Evolutionary conservation across 2,113 vertebrate species (phyloP), one percentile per base, ranked within the genome.

Genomic region (Camarhynchus parvulus): DNA sequence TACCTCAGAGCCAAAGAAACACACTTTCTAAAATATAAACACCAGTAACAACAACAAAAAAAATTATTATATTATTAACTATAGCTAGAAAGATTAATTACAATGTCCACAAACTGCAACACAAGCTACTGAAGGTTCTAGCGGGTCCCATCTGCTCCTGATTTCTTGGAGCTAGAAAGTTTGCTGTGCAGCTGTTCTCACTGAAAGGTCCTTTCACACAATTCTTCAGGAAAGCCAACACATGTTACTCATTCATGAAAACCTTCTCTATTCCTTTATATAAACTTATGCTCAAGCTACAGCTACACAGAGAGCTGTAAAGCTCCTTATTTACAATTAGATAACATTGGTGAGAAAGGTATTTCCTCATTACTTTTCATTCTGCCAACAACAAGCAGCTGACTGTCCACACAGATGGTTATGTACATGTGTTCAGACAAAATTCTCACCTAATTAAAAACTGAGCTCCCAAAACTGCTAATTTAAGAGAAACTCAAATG

Each of bases 141-240:
- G 37, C 15, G 19, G 5, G 13, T 70, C 87, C 87, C 90, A 93
- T 89, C 76, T 95, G 94, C 72, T 96, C 82, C 50, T 21, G 47
- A 93, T 88, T 94, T 86, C 58, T 83, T 90, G 79, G 35, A 92
- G 79, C 52, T 85, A 85, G n/a, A 52, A 83, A 88, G 75, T 59
- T 55, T 90, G 75, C 52, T 67, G 12, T 75, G 85, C 94, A 95
- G 95, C 92, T 96, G 95, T 96, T 95, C 83, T 68, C 72, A 90
- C 68, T 96, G 93, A 96, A 95, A 95, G 88, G 75, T 90, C 47
- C 85, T 92, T 95, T 96, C 86, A 96, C 47, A 77, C 31, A 77
- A 52, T 28, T 81, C 83, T 70, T 70, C 64, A 93, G 55, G 49
- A 92, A 93, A 95, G 64, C 72, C 33, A 93, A 70, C 93, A 95